Evolutionary conservation across 2,113 vertebrate species (phyloP), one percentile per base, ranked within the genome.

Genomic region (Oncorhynchus masou): DNA sequence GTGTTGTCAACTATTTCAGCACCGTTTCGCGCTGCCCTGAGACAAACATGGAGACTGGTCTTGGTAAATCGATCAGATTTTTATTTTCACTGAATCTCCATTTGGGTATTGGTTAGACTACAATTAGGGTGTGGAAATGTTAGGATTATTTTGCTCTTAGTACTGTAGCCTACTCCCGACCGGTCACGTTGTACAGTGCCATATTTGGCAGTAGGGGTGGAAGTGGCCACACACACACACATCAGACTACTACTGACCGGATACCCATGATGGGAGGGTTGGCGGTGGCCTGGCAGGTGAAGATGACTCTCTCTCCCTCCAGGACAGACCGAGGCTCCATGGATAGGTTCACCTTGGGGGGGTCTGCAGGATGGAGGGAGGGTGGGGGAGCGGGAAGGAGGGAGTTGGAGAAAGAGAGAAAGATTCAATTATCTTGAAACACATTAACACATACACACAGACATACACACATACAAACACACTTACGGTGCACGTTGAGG

Each of bases 251-350:
- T 1, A 70, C 94, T 86, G 71, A 98, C 97, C 96, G 96, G 94
- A 94, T 97, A 84, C 95, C 96, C 88, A 95, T 94, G 91, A 98
- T 98, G 75, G 96, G 95, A 0, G 97, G 97, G 90, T 99, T 99
- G 88, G 96, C 97, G 0, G 91, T 95, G 66, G 97, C 96, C 87
- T 95, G 92, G 84, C 97, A 98, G 39, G 96, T 97, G 84, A 99
- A 99, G 29, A 94, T 88, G 0, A 98, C 97, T n/a, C 95, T 85
- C 81, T 98, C 97, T 0, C 96, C 96, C 82, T 98, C 97, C 83
- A 95, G 95, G 71, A 99, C 97, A 0, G 96, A 97, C 81, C 97
- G 96, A 1, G 97, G 97, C 74, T 98, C 95, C 2, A 97, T 96
- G 82, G 97, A 98, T 85, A 98, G 87, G 4, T 95, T 95, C 84